Base-by-base conservation (phyloP, 2,797 vertebrate species). In the Eleutherodactylus coqui region DNA sequence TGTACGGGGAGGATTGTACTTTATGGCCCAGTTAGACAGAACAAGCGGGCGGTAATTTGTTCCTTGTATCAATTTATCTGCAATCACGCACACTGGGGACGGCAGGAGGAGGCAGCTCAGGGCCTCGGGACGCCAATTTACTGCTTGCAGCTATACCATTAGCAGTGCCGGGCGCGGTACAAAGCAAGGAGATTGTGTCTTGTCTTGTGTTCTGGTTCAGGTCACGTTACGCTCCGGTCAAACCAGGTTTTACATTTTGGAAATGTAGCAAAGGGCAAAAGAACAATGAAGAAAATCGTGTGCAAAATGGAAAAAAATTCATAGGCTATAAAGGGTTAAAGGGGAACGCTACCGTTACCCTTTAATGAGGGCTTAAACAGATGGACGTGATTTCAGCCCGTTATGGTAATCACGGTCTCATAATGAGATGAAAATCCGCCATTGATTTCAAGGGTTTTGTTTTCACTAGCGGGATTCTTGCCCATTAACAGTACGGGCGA, bases 51-150 rank as follows among this genome's bases (percentile, higher is more conserved):
- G 55, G 55, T 75, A 75, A 84, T 87, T 79, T 80, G 82, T 53
- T 87, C 29, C 75, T 75, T 79, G 85, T 87, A 79, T 72, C 85
- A 84, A 87, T 87, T 87, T 83, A 87, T 87, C 64, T 77, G 41
- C 80, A 51, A 49, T 55, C 14, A 7, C 14, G 49, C 64, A 7
- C 49, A 3, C 16, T 7, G 13, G 62, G 77, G 38, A 60, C 9
- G 55, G 51, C 62, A 70, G 79, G 43, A 73, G 32, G 53, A 55
- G 80, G 79, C 79, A 77, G 85, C 64, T 73, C 86, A 64, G 51
- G 81, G 86, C 64, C 86, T 79, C 81, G 0, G 8, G 36, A 16
- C 62, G 7, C 86, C 81, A 83, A 83, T 79, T 79, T 87, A 83
- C 81, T 83, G 81, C 62, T 51, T 1, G 29, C 27, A 83, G 51